phyloP scores from a whole-genome alignment of 53 echinoderm and acorn worm genomes.

The Astropecten irregularis region DNA sequence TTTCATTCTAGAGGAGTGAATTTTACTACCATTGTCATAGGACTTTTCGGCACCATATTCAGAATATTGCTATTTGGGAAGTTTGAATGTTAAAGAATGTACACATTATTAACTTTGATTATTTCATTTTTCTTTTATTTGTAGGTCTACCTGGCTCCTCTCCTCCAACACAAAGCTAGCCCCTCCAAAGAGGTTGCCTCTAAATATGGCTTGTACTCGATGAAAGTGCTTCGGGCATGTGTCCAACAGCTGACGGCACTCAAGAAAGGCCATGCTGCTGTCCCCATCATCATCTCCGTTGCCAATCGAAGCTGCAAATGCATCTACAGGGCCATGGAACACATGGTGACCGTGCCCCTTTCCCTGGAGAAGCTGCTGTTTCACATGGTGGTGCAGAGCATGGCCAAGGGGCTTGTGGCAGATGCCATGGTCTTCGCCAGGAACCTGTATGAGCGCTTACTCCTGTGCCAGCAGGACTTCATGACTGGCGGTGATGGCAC shows the following conservation, averaged over 20 bases:
- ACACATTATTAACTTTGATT: no score
- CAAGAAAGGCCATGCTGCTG: constrained; percentile 13
- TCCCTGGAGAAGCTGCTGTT: constrained; percentile 92
- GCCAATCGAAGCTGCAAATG: constrained; percentile 71
- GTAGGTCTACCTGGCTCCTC: constrained; percentile 64
- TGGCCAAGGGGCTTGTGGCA: constrained; percentile 58
- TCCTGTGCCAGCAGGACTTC: constrained; percentile 32
- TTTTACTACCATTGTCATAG: no score
- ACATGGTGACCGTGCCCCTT: constrained; percentile 62
- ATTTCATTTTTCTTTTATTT: no score
- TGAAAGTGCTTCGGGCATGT: constrained; percentile 88
- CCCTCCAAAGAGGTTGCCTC: constrained; percentile 24
- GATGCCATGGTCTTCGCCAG: constrained; percentile 73
- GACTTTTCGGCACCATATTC: no score
- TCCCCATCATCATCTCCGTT: constrained; percentile 51
- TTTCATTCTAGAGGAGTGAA: no score
- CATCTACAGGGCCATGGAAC: constrained; percentile 58
- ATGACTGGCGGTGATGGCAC: constrained; percentile 34
- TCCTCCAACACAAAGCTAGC: constrained; percentile 47
- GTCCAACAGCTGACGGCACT: constrained; percentile 64
- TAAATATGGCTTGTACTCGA: constrained; percentile 77
- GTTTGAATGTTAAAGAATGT: no score
- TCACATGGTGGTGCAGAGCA: constrained; percentile 79
- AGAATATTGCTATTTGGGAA: no score
- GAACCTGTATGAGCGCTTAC: constrained; percentile 61